Evolutionary conservation across 2,797 vertebrate genomes (phyloP), one percentile per base, ranked within the genome.

Genomic region (Cephalopachus bancanus): DNA sequence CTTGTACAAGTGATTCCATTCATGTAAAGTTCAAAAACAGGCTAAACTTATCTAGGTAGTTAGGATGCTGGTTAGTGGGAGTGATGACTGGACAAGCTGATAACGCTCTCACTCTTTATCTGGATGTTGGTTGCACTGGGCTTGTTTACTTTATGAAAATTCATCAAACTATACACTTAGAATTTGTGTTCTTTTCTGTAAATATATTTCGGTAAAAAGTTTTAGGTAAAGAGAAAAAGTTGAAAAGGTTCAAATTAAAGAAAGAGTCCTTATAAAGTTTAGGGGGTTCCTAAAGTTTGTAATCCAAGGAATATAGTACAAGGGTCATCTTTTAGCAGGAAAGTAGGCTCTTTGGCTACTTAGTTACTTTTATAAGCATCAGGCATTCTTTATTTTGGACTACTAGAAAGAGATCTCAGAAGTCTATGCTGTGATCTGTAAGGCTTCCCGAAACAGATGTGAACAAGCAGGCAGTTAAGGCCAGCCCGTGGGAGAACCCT

Each of bases 101-200:
- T 83, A 87, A 71, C 0, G 8, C n/a, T 94, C 71, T 84, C 59
- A 85, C 69, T 87, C 81, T 72, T 93, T 78, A 87, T 79, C 86
- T 94, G 87, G 26, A 37, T 85, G 24, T 1, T 89, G 57, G 33
- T 7, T 95, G 51, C 51, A 81, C 44, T 51, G 5, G 7, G 17
- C 33, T 62, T 87, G 79, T 91, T 84, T 67, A 92, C 55, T 78
- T 93, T 20, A 81, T 57, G 26, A 93, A 92, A 91, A 94, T 37
- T 74, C 37, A 28, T 24, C 33, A 55, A 76, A 90, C 55, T 71
- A 51, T 24, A 79, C 37, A 79, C 20, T 65, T 85, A 49, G 55
- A 26, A 89, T 17, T 26, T 89, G 8, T 96, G 37, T 7, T 60
- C 49, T 91, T 59, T 92, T 75, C 69, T 78, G 22, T 57, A 37